Percentiles rank a stretch among this genome's conserved stretches.
These are phyloP conservation scores for Clarias batrachus DNA, from an alignment of 2,113 vertebrate genomes.

Conservation along the genomic window DNA sequence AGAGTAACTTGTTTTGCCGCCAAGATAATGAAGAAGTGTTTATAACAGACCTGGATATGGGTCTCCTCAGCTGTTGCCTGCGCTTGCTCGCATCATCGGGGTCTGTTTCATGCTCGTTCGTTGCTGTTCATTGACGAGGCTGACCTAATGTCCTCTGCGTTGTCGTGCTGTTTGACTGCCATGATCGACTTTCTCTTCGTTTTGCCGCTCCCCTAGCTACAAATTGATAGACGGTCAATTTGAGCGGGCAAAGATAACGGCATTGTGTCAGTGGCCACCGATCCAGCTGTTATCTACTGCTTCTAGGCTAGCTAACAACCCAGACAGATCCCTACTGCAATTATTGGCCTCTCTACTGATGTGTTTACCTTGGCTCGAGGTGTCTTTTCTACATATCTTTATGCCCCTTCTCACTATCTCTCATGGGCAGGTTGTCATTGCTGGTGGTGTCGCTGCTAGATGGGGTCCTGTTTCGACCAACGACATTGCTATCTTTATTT, in stretches of 20 bases:
- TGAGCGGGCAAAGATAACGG: conserved; percentile 67
- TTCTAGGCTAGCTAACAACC: conserved; percentile 68
- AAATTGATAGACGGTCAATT: conserved; percentile 73
- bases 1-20: conserved; percentile 11
- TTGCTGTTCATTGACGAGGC: conserved; percentile 39
- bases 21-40: background rate
- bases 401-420: conserved; percentile 21
- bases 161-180: conserved; percentile 58
- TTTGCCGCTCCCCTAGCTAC: conserved; percentile 53
- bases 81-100: background rate
- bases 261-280: conserved; percentile 68
- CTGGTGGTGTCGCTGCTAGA: conserved; percentile 6
- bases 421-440: conserved; percentile 28
- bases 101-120: background rate
- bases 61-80: conserved; percentile 9
- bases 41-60: background rate
- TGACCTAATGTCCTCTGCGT: conserved; percentile 52
- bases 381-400: conserved; percentile 26
- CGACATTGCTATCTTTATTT: background rate
- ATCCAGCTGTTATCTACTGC: conserved; percentile 74
- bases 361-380: conserved; percentile 31
- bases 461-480: conserved; percentile 7
- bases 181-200: conserved; percentile 60
- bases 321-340: conserved; percentile 59
- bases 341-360: conserved; percentile 45